These are phyloP conservation scores for Anoncus sp. DNA, from an alignment of 2,888 invertebrate species.

Conservation along the genomic window DNA sequence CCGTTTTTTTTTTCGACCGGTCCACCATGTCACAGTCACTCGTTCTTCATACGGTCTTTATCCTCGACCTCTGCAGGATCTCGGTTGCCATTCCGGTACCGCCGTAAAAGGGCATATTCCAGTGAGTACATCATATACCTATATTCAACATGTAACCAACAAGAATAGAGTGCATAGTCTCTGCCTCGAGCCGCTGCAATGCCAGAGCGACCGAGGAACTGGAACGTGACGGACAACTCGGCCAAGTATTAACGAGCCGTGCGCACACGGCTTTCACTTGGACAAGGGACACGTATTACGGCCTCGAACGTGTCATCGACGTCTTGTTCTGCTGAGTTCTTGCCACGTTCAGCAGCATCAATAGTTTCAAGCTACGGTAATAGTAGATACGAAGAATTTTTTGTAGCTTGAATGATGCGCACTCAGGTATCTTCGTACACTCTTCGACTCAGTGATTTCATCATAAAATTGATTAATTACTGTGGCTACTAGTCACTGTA, in stretches of 20 bases:
- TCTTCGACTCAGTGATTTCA: conserved; percentile 34
- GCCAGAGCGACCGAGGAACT: conserved; percentile 47
- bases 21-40: conserved; percentile 6
- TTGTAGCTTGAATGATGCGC: conserved; percentile 1
- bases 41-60: conserved; percentile 25
- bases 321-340: conserved; percentile 38
- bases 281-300: conserved; percentile 56
- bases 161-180: conserved; percentile 35
- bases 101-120: conserved; percentile 1
- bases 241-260: conserved; percentile 60
- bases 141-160: conserved; percentile 20
- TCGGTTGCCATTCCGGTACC: not conserved
- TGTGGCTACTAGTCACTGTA: conserved; percentile 9
- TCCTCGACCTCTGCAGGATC: conserved; percentile 32
- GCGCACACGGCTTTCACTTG: conserved; percentile 55
- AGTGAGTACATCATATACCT: conserved; percentile 23
- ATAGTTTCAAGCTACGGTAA: conserved; percentile 39
- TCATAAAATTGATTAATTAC: conserved; percentile 46
- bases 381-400: conserved; percentile 22
- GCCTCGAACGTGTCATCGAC: conserved; percentile 58
- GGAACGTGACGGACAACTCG: conserved; percentile 61
- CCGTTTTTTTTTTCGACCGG: too few relatives aligned
- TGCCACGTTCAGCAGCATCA: conserved; percentile 45
- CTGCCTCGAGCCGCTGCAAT: conserved; percentile 31
- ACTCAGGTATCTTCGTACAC: not conserved